Base-by-base conservation (phyloP, 2,113 vertebrate species). In the Pogona vitticeps region DNA sequence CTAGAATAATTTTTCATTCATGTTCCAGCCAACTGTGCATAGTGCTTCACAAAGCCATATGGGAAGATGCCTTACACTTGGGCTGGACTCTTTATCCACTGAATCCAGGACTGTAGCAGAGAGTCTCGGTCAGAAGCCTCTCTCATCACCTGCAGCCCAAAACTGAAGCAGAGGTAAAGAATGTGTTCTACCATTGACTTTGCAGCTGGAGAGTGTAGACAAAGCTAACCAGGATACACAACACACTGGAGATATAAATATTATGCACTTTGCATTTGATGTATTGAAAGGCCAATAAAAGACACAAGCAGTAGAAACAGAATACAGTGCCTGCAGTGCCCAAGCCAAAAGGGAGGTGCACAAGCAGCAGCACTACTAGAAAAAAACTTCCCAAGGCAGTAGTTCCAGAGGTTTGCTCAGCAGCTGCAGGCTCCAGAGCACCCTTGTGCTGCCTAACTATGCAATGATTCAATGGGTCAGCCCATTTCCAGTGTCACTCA, bases 401-500 rank as follows among this genome's bases (percentile, higher is more conserved):
- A 5, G 26, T 93, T 91, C 88, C 70, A 78, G 52, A 46, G 42
- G 42, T 18, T 83, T 82, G 75, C 82, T 65, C 87, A 63, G 12
- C 87, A 92, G 92, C 91, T 88, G 75, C 76, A 89, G 0, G 84
- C 91, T 92, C 94, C 82, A 77, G 72, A 68, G 76, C 85, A 42
- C 78, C 84, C 89, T 88, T 28, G 0, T 93, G 80, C 68, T 84
- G 2, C 0, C 90, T 70, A 89, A 67, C 59, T 83, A 87, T 88
- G 90, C 17, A 90, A 46, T 56, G 85, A 42, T 81, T 90, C 85
- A 76, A 28, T 13, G 40, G 58, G 85, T 63, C 61, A 87, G 77
- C 63, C 52, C 23, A 71, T 80, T 85, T 88, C 87, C 76, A 80
- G 90, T 94, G 94, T 92, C 92, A 93, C 83, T 70, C 89, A 92